Conservation (phyloP, 2,797 vertebrate species). For the Pangasius mekongensis region DNA sequence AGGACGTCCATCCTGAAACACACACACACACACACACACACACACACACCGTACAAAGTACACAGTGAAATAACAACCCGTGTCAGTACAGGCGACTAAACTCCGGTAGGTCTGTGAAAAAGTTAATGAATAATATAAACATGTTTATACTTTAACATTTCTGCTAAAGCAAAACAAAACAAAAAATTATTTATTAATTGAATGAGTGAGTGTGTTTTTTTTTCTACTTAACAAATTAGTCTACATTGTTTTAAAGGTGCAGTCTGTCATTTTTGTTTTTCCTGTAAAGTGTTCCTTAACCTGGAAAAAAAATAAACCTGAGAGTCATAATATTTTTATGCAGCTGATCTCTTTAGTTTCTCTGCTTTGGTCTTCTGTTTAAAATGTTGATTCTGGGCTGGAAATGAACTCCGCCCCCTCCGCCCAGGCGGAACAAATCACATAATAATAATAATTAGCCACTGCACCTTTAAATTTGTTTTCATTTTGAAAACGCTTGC, state of each 20-base stretch:
- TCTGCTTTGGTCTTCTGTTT: background rate
- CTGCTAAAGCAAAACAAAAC: background rate
- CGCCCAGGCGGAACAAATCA: too few species aligned
- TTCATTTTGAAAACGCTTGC: background rate
- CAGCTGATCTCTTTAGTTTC: background rate
- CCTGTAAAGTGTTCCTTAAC: too few species aligned
- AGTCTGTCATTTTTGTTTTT: background rate
- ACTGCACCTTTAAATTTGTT: background rate
- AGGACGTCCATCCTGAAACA: conserved; percentile 8
- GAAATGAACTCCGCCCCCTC: background rate
- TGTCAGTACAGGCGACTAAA: background rate
- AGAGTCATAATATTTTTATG: background rate
- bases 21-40: conserved; percentile 15
- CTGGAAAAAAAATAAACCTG: background rate
- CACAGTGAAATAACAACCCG: background rate
- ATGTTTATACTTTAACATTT: background rate
- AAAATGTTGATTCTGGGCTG: background rate
- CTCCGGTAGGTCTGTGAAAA: background rate
- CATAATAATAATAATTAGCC: background rate
- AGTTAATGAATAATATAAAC: background rate
- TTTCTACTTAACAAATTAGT: background rate
- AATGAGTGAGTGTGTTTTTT: background rate
- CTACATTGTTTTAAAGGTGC: background rate
- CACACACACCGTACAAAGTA: conserved; percentile 1
- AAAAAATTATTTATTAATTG: background rate